These are phyloP conservation scores for Dryobotodes eremita DNA, from an alignment of 2,888 invertebrate species.

Conservation along the genomic window DNA sequence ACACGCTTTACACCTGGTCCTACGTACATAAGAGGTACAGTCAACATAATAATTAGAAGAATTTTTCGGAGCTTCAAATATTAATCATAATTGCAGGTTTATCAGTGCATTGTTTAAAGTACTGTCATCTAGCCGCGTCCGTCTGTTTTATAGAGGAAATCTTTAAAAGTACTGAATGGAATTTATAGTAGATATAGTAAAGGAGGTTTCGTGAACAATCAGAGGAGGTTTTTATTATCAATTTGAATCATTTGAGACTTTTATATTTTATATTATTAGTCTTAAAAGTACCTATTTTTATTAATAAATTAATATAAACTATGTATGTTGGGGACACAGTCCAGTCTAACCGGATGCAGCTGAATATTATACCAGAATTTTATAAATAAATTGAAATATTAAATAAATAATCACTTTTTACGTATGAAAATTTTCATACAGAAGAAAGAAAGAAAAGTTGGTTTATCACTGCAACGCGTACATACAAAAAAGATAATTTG, in stretches of 20 bases:
- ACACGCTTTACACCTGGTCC: conserved; percentile 7
- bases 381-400: not conserved
- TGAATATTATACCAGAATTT: not conserved
- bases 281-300: not conserved
- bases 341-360: no score
- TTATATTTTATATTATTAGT: no score
- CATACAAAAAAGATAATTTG: not conserved
- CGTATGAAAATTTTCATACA: no score
- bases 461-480: not conserved
- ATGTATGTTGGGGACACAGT: no score
- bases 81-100: not conserved
- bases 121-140: no score
- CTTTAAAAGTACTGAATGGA: not conserved
- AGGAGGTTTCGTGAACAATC: not conserved
- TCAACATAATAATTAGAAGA: not conserved
- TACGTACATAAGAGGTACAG: conserved; percentile 9
- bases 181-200: not conserved
- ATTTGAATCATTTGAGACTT: not conserved
- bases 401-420: not conserved
- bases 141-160: not conserved
- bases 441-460: no score
- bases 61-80: not conserved
- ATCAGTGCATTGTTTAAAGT: not conserved
- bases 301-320: not conserved
- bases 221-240: not conserved